These are phyloP conservation scores for Montipora cactus DNA, from an alignment of 64 coral and sea anemone species.

Conservation along the genomic window DNA sequence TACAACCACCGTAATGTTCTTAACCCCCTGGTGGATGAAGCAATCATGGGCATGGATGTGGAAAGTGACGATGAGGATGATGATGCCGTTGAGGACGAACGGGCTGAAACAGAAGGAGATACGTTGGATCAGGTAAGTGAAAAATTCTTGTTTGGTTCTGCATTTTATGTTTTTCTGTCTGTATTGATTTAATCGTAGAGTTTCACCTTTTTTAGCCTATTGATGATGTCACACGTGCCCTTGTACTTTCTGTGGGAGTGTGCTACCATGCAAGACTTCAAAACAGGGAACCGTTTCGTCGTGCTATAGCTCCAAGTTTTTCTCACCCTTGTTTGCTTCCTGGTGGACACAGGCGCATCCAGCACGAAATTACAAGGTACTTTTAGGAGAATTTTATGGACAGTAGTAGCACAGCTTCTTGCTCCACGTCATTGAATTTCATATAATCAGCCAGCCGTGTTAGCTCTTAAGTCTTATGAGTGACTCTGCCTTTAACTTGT, in stretches of 20 bases:
- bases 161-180: too few relatives aligned
- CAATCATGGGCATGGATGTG: neutral
- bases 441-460: too few relatives aligned
- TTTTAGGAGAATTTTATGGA: neutral
- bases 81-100: neutral
- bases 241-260: constrained; percentile 77
- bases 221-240: constrained; percentile 61
- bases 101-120: neutral
- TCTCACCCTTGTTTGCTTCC: constrained; percentile 44
- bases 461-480: neutral
- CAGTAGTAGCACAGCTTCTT: neutral
- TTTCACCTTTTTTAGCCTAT: constrained; percentile 5
- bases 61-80: constrained; percentile 30
- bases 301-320: constrained; percentile 44
- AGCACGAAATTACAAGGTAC: constrained; percentile 78
- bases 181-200: too few relatives aligned
- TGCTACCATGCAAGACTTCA: constrained; percentile 88
- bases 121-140: neutral
- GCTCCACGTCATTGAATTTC: too few relatives aligned
- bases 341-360: constrained; percentile 68
- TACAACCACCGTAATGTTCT: constrained; percentile 62
- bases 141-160: neutral
- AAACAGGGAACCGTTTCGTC: constrained; percentile 61
- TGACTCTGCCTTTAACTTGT: neutral
- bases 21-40: constrained; percentile 15